Evolutionary conservation across 2,797 vertebrate genomes (phyloP), one percentile per base, ranked within the genome.

Genomic region (Acrossocheilus fasciatus): DNA sequence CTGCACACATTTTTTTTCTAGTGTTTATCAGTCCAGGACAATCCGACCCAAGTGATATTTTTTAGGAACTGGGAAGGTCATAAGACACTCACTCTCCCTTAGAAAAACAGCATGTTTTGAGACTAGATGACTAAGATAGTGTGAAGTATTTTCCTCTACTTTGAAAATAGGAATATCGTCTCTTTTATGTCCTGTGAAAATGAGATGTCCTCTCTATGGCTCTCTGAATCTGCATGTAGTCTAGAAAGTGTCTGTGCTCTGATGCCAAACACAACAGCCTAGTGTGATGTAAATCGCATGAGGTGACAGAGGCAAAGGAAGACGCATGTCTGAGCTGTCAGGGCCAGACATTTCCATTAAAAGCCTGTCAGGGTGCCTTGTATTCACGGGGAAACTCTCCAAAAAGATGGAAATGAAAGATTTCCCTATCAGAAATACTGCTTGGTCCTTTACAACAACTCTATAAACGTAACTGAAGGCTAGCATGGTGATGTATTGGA

Each of bases 231-330:
- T 81, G 69, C 26, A 45, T 52, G 50, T 50, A 80, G 54, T 88
- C 84, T 78, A 82, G 69, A 83, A 76, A 86, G 79, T 62, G 59
- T 81, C 76, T 83, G 77, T 83, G 59, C 76, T 87, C 72, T 18
- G 45, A 52, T 78, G 89, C 88, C 90, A 90, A 90, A 73, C 68
- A 81, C 85, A 88, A 90, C 85, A 91, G 68, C 76, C 47, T 26
- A 36, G 82, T 47, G 68, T 69, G 74, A 90, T 86, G 87, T 88
- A 87, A 88, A 89, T 90, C 77, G 45, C 72, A 26, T 62, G 57
- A 57, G 59, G 83, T 87, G 87, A 90, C 86, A 83, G 70, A 86
- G 73, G 39, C 45, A 87, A 77, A 86, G 86, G 88, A 90, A 87
- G 85, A 81, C 62, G 72, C 66, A 82, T 87, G 81, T 83, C 77